Evolutionary conservation across 1,140 invertebrate genomes (phyloP), one percentile per base, ranked within the genome.

Genomic region (Brachionus plicatilis): DNA sequence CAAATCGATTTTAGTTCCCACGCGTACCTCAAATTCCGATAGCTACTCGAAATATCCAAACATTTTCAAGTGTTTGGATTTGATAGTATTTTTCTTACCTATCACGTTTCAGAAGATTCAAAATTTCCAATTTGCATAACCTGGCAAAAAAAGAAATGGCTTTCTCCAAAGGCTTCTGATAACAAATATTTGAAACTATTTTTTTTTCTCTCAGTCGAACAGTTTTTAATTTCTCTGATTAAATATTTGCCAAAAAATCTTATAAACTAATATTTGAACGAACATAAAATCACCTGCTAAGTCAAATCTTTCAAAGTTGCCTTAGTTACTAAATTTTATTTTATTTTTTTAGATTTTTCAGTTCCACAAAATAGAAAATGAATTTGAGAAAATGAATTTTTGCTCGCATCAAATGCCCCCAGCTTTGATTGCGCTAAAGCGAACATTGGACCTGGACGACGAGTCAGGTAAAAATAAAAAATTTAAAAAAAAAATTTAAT

Each of bases 251-350:
- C 12, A 68, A 68, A 68, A 60, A 60, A 60, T 68, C 66, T 29
- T 1, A 68, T 12, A 68, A 68, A 68, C 66, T 33, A 68, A 68
- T 68, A 68, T 68, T 68, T 68, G 33, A 68, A 37, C 12, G 33
- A 68, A 33, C 33, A 68, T 68, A 68, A 68, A 68, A 68, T 68
- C 66, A 68, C 66, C 66, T 68, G 66, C 66, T n/a, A 68, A 68
- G 66, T 68, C 66, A 68, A 43, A 41, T 41, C 14, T 43, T 72
- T 72, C 43, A 20, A 41, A 72, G 37, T 72, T 72, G n/a, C 68
- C 68, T 72, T 72, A 72, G 68, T 72, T 43, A 72, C 68, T 43
- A 60, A 60, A 60, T 60, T 72, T 72, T 12, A 47, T 47, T 68
- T 37, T 11, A 68, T 37, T 68, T 68, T 68, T 33, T 68, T 68